Evolutionary conservation across 2,888 invertebrate genomes (phyloP).

Genomic region (Standfussiana lucernea): DNA sequence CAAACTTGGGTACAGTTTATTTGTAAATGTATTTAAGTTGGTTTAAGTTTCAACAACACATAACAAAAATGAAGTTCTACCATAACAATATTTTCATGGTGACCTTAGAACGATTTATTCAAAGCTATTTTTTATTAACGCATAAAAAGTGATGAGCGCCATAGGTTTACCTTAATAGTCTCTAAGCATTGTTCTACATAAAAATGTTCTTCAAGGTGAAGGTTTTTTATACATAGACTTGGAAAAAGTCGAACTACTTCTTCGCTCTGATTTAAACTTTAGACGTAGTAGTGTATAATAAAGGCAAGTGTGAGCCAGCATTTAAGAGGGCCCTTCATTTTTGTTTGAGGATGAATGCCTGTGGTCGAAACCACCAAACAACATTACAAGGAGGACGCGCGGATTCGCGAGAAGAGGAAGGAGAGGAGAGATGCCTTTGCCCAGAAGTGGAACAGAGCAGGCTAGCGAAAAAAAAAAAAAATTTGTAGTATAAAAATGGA

Average conservation of each 20-base stretch:
- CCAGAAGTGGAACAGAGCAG: no score
- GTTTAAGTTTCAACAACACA: neutral
- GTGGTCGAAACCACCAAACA: neutral
- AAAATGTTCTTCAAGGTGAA: conserved; percentile 55
- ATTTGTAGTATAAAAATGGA: no score
- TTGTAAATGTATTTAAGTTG: neutral
- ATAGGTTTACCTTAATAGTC: conserved; percentile 45
- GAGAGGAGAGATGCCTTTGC: no score
- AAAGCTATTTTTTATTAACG: conserved; percentile 42
- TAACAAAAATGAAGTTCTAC: conserved; percentile 18
- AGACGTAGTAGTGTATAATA: no score
- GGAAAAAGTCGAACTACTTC: neutral
- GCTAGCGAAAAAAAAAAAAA: no score
- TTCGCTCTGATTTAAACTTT: neutral
- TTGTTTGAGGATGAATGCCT: neutral
- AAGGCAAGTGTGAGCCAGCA: no score
- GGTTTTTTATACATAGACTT: conserved; percentile 8
- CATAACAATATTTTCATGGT: conserved; percentile 34
- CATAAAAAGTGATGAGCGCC: conserved; percentile 56
- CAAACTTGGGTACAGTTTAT: neutral
- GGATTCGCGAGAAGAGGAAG: no score
- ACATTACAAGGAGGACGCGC: no score
- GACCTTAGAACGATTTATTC: conserved; percentile 50
- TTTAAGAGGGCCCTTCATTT: neutral
- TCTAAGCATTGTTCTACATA: conserved; percentile 32